Evolutionary conservation across 2,113 vertebrate genomes (phyloP), one percentile per base, ranked within the genome.

Genomic region (Pteropus alecto): DNA sequence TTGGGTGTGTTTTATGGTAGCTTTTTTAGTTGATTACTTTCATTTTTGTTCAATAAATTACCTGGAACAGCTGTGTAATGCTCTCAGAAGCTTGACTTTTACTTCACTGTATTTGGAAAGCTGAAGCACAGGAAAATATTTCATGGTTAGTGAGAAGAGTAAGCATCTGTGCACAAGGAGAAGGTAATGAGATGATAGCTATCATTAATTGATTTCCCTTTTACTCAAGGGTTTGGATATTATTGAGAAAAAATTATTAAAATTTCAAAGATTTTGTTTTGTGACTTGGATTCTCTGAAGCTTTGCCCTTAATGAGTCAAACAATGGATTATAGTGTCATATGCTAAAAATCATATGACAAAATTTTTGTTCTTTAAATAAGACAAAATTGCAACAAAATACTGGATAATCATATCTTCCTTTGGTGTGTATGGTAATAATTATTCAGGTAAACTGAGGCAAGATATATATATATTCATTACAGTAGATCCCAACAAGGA

Each of bases 31-130:
- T 82, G 92, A 48, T 95, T 54, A 48, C 63, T 90, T 94, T 51
- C 35, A 68, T 61, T 96, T 97, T 93, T 84, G 43, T 95, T 94
- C 22, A 16, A 81, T 87, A 35, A 90, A 41, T 93, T 93, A 78
- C 94, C 76, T 90, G 54, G 30, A 86, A 61, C 60, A 82, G 68
- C 85, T 89, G 6, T 33, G 43, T 87, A 87, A 85, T 96, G 65
- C 73, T 70, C 56, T 85, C 48, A 22, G 95, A 56, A 61, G 76
- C 51, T 56, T 71, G 65, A 79, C 78, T 92, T 94, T 65, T 61
- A 67, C 78, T 21, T 92, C 41, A 26, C 26, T 76, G 43, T 54
- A 18, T 70, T 85, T 68, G 92, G 35, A 84, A 90, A 83, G 38
- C 43, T 41, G 84, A 51, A 7, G 19, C 61, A 14, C 19, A 71